Percentiles rank a stretch among this genome's conserved stretches.
Evolutionary conservation across 2,113 vertebrate genomes (phyloP).

Genomic region (Rhabdomys dilectus): DNA sequence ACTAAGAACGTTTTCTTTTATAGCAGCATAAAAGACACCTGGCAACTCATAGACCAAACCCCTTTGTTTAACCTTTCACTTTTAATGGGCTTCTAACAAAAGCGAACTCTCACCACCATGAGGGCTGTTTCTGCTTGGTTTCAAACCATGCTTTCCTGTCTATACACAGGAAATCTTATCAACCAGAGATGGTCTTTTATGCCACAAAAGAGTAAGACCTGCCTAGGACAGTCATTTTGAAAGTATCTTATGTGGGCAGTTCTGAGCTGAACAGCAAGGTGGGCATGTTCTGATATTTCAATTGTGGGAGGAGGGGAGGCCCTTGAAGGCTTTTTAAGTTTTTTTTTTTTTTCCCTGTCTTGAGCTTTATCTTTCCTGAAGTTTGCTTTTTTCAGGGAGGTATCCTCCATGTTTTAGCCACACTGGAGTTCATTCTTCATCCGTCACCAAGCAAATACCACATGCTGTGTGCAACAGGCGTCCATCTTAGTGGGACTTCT

Average conservation of each 20-base stretch:
- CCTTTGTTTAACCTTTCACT: slow-evolving; percentile 74
- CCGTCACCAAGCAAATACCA: too few relatives aligned
- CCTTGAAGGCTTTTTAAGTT: not conserved
- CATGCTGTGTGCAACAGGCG: not conserved
- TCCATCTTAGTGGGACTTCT: not conserved
- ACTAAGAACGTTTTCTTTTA: slow-evolving; percentile 41
- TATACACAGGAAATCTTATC: slow-evolving; percentile 72
- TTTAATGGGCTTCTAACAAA: slow-evolving; percentile 68
- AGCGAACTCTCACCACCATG: slow-evolving; percentile 11
- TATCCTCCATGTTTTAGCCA: not conserved
- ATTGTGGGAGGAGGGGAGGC: not conserved
- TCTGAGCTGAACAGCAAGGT: slow-evolving; percentile 31
- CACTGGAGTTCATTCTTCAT: not conserved
- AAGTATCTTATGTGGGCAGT: slow-evolving; percentile 71
- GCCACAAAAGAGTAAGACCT: slow-evolving; percentile 63
- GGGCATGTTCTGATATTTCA: slow-evolving; percentile 50
- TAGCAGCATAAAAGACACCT: slow-evolving; percentile 14
- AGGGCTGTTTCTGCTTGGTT: slow-evolving; percentile 59
- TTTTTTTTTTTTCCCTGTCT: not conserved
- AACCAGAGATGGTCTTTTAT: slow-evolving; percentile 57
- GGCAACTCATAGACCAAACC: slow-evolving; percentile 36
- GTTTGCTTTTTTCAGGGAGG: not conserved
- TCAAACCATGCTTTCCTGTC: slow-evolving; percentile 73
- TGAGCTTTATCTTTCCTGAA: not conserved
- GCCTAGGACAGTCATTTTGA: slow-evolving; percentile 71